A percentile compares a stretch with the other conserved stretches of the same genome.
phyloP scores from a whole-genome alignment of 1,140 invertebrate species.

The Hyphantria cunea region DNA sequence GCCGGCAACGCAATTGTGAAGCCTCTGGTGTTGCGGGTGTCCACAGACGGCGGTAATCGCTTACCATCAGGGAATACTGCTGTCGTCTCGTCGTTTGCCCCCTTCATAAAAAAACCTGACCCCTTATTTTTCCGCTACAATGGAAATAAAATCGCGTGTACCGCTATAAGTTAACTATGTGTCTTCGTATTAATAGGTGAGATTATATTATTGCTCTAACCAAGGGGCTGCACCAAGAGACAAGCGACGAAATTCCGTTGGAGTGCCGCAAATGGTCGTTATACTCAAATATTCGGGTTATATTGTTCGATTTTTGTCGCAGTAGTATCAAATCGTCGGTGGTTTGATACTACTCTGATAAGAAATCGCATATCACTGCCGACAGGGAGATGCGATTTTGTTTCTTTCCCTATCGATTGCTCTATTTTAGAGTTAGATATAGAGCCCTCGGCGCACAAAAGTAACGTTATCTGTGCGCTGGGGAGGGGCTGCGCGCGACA shows the following conservation, averaged over 20 bases:
- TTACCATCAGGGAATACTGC: no score
- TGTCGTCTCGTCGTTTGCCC: no score
- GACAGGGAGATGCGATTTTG: constrained; percentile 22
- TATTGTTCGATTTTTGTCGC: constrained; percentile 8
- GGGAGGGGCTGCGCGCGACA: no score
- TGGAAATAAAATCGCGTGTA: no score
- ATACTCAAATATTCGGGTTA: neutral
- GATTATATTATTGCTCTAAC: neutral
- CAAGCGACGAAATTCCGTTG: no score
- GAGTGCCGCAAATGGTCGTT: no score
- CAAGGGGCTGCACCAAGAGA: neutral
- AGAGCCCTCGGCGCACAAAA: constrained; percentile 2
- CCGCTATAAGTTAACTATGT: neutral
- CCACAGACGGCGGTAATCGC: no score
- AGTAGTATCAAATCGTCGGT: constrained; percentile 9
- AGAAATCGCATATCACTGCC: no score
- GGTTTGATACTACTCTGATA: no score
- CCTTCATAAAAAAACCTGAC: neutral
- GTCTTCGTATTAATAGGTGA: neutral
- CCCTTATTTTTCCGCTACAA: neutral
- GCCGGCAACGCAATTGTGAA: no score
- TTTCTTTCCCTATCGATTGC: constrained; percentile 23
- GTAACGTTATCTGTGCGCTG: neutral
- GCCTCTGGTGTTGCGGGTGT: no score
- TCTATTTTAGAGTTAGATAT: constrained; percentile 12